These are phyloP conservation scores for Stomatorhinus walkeri DNA, from an alignment of 2,797 vertebrate genomes.

Conservation along the genomic window DNA sequence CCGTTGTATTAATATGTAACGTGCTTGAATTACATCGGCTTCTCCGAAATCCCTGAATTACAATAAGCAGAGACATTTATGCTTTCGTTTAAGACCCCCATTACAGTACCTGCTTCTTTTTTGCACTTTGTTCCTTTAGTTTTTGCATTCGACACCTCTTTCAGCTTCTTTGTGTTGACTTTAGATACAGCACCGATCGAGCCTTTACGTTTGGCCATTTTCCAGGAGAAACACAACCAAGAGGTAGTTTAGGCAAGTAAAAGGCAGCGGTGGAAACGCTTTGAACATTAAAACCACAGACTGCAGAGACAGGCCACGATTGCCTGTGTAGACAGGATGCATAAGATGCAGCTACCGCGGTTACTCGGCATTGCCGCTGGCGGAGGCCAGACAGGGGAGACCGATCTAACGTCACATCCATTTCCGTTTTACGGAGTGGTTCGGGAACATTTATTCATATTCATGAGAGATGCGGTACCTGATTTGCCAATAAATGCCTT, in stretches of 20 bases:
- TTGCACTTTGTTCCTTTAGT: slow-evolving; percentile 23
- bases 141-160: slow-evolving; percentile 40
- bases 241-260: background rate
- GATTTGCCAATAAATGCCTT: background rate
- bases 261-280: background rate
- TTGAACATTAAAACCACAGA: background rate
- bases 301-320: background rate
- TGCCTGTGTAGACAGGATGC: slow-evolving; percentile 22
- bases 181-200: background rate
- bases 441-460: background rate
- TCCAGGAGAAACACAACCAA: background rate
- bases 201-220: slow-evolving; percentile 60
- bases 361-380: slow-evolving; percentile 44
- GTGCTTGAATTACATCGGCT: background rate
- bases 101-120: slow-evolving; percentile 46
- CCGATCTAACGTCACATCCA: slow-evolving; percentile 50
- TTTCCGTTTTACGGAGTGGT: background rate
- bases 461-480: background rate
- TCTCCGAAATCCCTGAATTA: background rate
- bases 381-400: background rate
- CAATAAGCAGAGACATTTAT: background rate
- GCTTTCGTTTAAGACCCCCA: background rate
- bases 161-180: slow-evolving; percentile 50
- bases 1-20: background rate
- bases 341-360: slow-evolving; percentile 14